These are phyloP conservation scores for Agriopis leucophaearia DNA, from an alignment of 2,888 invertebrate species.

Conservation along the genomic window DNA sequence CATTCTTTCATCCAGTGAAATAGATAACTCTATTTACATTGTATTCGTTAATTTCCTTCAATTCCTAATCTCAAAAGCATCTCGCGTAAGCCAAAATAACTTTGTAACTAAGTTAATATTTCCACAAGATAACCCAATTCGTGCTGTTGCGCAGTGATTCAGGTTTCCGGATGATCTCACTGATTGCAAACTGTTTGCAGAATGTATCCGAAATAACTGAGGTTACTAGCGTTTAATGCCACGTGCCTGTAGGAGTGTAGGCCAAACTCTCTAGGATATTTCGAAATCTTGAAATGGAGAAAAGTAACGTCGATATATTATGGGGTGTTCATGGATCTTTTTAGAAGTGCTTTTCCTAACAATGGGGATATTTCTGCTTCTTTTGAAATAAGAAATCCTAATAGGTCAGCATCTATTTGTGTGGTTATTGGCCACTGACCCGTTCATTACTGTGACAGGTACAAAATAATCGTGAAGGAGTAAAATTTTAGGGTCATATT, in stretches of 20 bases:
- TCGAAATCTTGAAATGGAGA: background rate
- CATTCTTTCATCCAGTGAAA: too few species aligned
- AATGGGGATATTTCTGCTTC: background rate
- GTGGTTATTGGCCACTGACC: too few species aligned
- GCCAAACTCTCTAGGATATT: background rate
- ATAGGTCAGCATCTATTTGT: too few species aligned
- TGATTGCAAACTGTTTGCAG: constrained; percentile 30
- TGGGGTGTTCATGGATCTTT: too few species aligned
- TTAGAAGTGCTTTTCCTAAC: too few species aligned
- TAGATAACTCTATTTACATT: too few species aligned
- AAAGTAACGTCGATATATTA: too few species aligned
- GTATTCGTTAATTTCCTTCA: background rate
- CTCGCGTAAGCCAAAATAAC: constrained; percentile 23
- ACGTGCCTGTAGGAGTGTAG: background rate
- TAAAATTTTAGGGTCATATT: too few species aligned
- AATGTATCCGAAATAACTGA: constrained; percentile 21
- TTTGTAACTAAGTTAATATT: constrained; percentile 44
- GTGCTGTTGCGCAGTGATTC: constrained; percentile 35
- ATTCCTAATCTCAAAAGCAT: constrained; percentile 16
- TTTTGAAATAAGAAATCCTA: too few species aligned
- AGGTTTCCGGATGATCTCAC: constrained; percentile 47
- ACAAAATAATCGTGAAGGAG: too few species aligned
- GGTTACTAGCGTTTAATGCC: constrained; percentile 20
- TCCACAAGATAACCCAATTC: constrained; percentile 52
- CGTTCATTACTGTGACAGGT: too few species aligned